Evolutionary conservation across 2,113 vertebrate genomes (phyloP).

Genomic region (Apodemus speciosus): DNA sequence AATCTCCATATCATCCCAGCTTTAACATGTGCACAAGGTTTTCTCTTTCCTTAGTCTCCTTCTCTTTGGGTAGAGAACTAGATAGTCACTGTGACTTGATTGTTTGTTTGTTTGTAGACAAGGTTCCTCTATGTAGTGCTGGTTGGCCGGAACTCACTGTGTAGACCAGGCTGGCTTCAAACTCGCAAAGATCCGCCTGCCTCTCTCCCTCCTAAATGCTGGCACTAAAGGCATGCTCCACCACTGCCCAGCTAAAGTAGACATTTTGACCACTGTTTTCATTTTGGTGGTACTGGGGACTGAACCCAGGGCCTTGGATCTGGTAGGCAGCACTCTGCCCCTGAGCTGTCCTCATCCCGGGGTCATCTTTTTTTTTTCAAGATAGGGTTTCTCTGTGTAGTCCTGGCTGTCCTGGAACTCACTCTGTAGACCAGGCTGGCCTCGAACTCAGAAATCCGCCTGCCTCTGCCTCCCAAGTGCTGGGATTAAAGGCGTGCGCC

Average conservation of each 20-base stretch:
- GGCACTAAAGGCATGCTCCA: background rate
- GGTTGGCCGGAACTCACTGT: background rate
- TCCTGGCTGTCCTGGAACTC: too few species aligned
- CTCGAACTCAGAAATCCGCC: too few species aligned
- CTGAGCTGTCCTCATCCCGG: background rate
- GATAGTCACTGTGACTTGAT: too few species aligned
- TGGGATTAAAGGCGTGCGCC: too few species aligned
- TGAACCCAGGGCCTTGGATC: background rate
- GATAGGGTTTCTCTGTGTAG: too few species aligned
- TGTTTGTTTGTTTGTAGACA: background rate
- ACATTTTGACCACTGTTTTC: background rate
- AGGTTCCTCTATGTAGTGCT: background rate
- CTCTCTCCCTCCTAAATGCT: background rate
- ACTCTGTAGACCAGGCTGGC: too few species aligned
- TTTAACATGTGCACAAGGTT: background rate
- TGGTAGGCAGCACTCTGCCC: background rate
- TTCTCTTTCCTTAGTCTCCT: background rate
- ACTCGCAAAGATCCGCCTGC: background rate
- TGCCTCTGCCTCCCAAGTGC: too few species aligned
- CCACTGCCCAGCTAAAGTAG: background rate
- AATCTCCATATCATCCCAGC: background rate
- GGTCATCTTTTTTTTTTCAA: too few species aligned
- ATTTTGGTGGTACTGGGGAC: background rate
- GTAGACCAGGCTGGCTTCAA: background rate
- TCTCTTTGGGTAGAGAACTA: background rate